phyloP scores from a whole-genome alignment of 2,113 vertebrate genomes.

The Apodemus speciosus region DNA sequence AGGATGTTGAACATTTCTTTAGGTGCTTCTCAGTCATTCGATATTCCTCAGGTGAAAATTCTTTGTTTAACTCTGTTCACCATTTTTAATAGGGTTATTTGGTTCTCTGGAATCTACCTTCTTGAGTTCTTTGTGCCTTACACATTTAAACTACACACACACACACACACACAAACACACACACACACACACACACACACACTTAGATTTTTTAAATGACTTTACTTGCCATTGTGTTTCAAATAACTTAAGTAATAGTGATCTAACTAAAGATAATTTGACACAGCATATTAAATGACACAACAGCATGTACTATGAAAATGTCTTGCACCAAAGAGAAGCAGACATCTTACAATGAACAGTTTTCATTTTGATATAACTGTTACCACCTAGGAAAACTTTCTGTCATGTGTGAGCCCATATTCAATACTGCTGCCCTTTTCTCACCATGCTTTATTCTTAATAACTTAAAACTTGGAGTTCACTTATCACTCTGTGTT shows the following conservation, averaged over 20 bases:
- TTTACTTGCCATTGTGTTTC: not conserved
- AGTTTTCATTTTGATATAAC: accelerated
- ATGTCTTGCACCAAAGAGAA: not conserved
- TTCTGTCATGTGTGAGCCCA: no score
- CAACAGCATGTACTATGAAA: not conserved
- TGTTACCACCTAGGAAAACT: not conserved
- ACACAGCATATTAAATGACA: not conserved
- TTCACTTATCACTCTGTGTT: accelerated
- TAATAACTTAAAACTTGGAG: not conserved
- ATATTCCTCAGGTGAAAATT: no score
- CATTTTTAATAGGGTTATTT: no score
- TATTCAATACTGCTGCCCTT: accelerated
- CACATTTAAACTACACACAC: no score
- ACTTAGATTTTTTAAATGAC: not conserved
- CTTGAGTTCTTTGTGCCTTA: not conserved
- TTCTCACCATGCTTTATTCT: not conserved
- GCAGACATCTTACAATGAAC: accelerated
- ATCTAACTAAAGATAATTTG: not conserved
- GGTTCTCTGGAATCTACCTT: no score
- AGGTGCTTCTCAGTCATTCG: no score
- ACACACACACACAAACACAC: no score
- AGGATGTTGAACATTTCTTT: no score
- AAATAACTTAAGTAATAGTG: not conserved
- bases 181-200: no score
- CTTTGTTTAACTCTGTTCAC: no score